Base-by-base conservation (phyloP, 2,113 vertebrate species). In the Acanthochromis polyacanthus region DNA sequence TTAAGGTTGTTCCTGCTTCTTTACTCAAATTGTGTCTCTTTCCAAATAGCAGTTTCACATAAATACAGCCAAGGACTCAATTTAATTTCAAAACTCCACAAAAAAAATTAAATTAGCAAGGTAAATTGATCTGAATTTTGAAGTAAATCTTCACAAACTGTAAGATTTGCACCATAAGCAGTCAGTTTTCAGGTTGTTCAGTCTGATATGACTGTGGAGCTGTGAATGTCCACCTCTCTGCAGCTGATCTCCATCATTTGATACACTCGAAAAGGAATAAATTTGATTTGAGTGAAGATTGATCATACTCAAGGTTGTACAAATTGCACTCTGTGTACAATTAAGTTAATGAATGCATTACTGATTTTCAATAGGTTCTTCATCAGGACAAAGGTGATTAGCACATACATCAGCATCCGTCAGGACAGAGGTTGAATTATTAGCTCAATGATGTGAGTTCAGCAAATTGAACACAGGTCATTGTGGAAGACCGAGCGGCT, bases 351-450 rank as follows among this genome's bases (percentile, higher is more conserved):
- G 59, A 85, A 82, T 78, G 87, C 38, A 82, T 85, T 82, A 84
- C 38, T 22, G 84, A 81, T 89, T 79, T 84, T 71, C 87, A 70
- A 72, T 82, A 58, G 65, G 57, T 45, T 75, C 56, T n/a, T 57
- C 62, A 83, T 80, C 72, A 83, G 87, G 68, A 79, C 75, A 90
- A 84, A 87, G 53, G 55, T 78, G 85, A 83, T 89, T 79, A 84
- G 78, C 61, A 75, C 74, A 64, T 71, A 82, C 68, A 82, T 82
- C 73, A 71, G 60, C 79, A 78, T 85, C 65, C 66, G 75, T 85
- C 66, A 46, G 23, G 53, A 75, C 45, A 69, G 32, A 77, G 73
- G 61, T 0, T 86, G 81, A 87, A 78, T 80, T 62, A 82, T 88
- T 84, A 79, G 48, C 68, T 83, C 85, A 82, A 82, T 87, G 84